phyloP scores from a whole-genome alignment of 2,888 invertebrate species.

The Xanthorhoe spadicearia region DNA sequence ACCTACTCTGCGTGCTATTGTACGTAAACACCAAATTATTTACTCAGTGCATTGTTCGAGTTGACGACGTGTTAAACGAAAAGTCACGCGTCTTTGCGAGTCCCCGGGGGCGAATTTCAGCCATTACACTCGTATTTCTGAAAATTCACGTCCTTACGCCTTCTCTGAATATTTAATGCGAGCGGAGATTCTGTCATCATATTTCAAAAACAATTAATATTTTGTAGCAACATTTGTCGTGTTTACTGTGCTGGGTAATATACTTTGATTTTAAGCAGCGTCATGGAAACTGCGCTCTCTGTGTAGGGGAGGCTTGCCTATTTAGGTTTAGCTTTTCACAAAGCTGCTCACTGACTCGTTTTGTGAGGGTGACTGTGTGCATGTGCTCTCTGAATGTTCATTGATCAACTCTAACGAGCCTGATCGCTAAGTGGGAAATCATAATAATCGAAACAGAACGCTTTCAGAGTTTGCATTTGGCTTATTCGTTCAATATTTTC shows the following conservation, averaged over 20 bases:
- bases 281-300: conserved; percentile 29
- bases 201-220: conserved; percentile 29
- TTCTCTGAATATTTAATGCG: conserved; percentile 44
- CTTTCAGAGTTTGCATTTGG: not conserved
- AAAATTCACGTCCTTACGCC: conserved; percentile 43
- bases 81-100: conserved; percentile 43
- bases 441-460: not conserved
- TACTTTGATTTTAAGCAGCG: conserved; percentile 32
- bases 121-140: conserved; percentile 41
- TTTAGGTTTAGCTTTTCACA: conserved; percentile 29
- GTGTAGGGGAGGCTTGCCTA: conserved; percentile 9
- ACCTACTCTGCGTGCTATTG: conserved; percentile 42
- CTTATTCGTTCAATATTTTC: not conserved
- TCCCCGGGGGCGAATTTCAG: conserved; percentile 46
- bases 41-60: conserved; percentile 39
- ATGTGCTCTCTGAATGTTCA: conserved; percentile 21
- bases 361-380: conserved; percentile 22
- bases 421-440: not conserved
- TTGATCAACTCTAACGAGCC: conserved; percentile 15
- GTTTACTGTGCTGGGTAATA: conserved; percentile 15
- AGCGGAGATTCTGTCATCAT: conserved; percentile 41
- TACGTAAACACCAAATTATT: conserved; percentile 24
- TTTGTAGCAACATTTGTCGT: conserved; percentile 11
- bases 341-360: conserved; percentile 30
- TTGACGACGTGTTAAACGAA: conserved; percentile 42